A percentile compares a stretch with the other conserved stretches of the same genome.
These are phyloP conservation scores for Pavo muticus DNA, from an alignment of 2,113 vertebrate genomes.

Conservation along the genomic window DNA sequence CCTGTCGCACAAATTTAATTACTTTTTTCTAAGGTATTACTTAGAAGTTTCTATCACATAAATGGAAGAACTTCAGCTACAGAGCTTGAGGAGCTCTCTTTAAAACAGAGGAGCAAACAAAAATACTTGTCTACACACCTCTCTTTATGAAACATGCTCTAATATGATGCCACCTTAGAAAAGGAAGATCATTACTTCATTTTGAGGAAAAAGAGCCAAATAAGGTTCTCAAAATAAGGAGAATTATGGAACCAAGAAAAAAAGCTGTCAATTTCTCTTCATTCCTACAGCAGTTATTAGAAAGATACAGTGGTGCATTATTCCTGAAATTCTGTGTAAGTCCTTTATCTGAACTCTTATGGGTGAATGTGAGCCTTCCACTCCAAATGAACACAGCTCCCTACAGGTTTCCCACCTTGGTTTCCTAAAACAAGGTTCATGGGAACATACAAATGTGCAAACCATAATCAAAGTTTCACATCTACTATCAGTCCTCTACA, in stretches of 20 bases:
- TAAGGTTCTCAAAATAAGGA: not conserved
- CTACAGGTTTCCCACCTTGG: not conserved
- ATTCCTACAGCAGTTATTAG: not conserved
- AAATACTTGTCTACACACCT: not conserved
- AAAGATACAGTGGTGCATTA: rapidly evolving
- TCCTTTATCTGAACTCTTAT: rapidly evolving
- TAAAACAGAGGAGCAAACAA: not conserved
- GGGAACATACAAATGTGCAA: not conserved
- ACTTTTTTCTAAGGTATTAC: not conserved
- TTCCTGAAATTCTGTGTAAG: rapidly evolving
- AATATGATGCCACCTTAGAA: not conserved
- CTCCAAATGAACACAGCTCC: not conserved
- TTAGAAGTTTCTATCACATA: not conserved
- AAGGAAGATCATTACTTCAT: not conserved
- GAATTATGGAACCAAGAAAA: rapidly evolving
- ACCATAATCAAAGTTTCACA: not conserved
- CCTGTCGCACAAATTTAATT: not conserved
- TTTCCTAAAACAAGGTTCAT: not conserved
- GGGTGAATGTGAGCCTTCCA: rapidly evolving
- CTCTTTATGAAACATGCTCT: not conserved
- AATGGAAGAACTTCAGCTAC: not conserved
- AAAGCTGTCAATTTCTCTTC: not conserved
- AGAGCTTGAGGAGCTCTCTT: not conserved
- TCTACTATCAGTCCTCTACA: not conserved
- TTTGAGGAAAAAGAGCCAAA: not conserved